A percentile compares a stretch with the other conserved stretches of the same genome.
These are phyloP conservation scores for Amniataba percoides DNA, from an alignment of 2,797 vertebrate species.

Conservation along the genomic window DNA sequence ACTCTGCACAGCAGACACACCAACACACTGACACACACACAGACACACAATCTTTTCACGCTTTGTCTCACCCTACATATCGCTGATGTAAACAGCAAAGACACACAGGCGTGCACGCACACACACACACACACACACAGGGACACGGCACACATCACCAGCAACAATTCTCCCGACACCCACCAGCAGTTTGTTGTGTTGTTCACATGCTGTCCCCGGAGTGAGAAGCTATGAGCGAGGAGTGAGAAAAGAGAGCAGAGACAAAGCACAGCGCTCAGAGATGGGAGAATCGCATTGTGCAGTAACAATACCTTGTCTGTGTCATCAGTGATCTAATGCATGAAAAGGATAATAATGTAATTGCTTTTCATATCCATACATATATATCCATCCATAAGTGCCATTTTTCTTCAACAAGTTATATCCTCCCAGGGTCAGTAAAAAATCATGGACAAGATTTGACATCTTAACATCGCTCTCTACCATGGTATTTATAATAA, in stretches of 20 bases:
- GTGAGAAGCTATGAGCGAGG: slow-evolving; percentile 37
- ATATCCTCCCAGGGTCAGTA: too few species aligned
- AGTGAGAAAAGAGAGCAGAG: slow-evolving; percentile 51
- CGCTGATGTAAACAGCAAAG: slow-evolving; percentile 30
- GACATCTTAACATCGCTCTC: too few species aligned
- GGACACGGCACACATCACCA: slow-evolving; percentile 21
- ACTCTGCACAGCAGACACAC: neutral
- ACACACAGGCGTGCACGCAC: neutral
- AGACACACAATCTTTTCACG: slow-evolving; percentile 7
- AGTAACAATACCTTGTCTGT: slow-evolving; percentile 18
- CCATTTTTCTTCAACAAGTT: too few species aligned
- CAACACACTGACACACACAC: too few species aligned
- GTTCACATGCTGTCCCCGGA: slow-evolving; percentile 51
- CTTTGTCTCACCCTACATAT: slow-evolving; percentile 30
- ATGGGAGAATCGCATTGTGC: neutral
- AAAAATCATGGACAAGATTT: too few species aligned
- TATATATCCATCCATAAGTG: too few species aligned
- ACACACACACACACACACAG: neutral
- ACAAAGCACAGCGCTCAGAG: slow-evolving; percentile 31
- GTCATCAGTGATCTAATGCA: slow-evolving; percentile 36
- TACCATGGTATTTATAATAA: too few species aligned
- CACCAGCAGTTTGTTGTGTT: slow-evolving; percentile 50
- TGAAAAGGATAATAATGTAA: slow-evolving; percentile 4
- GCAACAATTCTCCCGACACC: slow-evolving; percentile 48
- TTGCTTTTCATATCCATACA: slow-evolving; percentile 16